Conservation (phyloP, 2,797 vertebrate species). For the Phoebastria nigripes region DNA sequence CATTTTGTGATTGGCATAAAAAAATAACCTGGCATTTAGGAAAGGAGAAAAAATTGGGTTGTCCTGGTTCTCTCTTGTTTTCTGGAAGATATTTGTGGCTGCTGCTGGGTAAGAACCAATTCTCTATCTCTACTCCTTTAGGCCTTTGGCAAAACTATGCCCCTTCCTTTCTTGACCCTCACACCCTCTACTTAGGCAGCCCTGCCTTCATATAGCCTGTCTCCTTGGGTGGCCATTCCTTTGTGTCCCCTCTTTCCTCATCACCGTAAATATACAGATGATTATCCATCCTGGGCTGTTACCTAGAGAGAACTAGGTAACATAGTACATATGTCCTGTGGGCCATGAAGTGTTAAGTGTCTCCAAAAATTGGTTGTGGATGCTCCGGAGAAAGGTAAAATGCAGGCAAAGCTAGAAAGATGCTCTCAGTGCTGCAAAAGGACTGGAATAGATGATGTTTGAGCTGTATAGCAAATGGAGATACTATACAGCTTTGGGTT, state of each 20-base stretch:
- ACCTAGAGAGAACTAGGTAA: background rate
- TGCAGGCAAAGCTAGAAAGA: background rate
- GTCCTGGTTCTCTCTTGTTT: background rate
- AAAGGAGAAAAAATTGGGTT: background rate
- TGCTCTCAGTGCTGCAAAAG: background rate
- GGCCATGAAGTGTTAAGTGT: background rate
- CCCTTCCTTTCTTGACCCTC: background rate
- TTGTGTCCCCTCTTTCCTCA: background rate
- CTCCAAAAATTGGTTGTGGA: background rate
- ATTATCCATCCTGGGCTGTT: background rate
- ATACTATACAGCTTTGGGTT: background rate
- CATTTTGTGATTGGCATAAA: background rate
- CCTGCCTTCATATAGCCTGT: background rate
- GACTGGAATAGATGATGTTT: background rate
- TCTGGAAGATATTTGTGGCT: background rate
- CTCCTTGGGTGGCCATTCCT: background rate
- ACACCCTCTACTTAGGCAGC: background rate
- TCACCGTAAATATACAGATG: background rate
- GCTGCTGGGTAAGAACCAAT: background rate
- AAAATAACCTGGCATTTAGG: background rate
- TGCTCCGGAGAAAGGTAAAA: background rate
- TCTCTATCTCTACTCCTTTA: background rate
- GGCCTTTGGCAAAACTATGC: background rate
- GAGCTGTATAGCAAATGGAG: background rate
- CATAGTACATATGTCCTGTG: rapidly evolving